Conservation (phyloP, 1,140 invertebrate species). For the Piezodorus guildinii region DNA sequence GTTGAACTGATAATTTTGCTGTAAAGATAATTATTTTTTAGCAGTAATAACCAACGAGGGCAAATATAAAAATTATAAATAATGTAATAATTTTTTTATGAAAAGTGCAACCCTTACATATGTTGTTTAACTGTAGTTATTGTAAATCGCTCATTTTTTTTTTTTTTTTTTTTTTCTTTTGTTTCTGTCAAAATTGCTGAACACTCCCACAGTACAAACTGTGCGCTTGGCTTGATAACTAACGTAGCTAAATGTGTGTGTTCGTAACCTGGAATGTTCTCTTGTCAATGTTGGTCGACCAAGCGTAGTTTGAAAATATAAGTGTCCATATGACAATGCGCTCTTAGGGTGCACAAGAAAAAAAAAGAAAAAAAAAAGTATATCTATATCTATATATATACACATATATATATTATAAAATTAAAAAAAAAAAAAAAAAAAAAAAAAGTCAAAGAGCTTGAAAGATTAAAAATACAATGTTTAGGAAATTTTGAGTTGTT, state of each 20-base stretch:
- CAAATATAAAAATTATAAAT: too few species aligned
- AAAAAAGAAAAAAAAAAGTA: not conserved
- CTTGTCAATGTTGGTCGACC: slow-evolving; percentile 1
- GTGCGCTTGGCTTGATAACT: slow-evolving; percentile 8
- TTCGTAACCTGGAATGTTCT: slow-evolving; percentile 13
- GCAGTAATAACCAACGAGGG: too few species aligned
- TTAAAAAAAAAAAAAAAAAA: not conserved
- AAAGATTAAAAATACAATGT: not conserved
- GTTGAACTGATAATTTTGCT: too few species aligned
- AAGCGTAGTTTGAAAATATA: not conserved
- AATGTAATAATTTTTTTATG: not conserved
- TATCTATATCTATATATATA: not conserved
- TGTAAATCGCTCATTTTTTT: slow-evolving; percentile 4
- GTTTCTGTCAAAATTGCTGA: not conserved
- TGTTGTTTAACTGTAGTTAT: slow-evolving; percentile 14
- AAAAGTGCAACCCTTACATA: not conserved
- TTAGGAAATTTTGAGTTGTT: slow-evolving; percentile 15
- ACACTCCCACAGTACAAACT: not conserved
- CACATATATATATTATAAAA: not conserved
- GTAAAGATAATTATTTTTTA: too few species aligned
- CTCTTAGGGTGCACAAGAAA: not conserved
- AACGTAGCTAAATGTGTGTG: slow-evolving; percentile 11
- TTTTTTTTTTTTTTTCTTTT: slow-evolving; percentile 4
- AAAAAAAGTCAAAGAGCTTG: slow-evolving; percentile 1
- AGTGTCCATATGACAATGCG: not conserved